Percentiles rank a stretch among this genome's conserved stretches.
phyloP scores from a whole-genome alignment of 2,888 invertebrate genomes.

The Dione juno region DNA sequence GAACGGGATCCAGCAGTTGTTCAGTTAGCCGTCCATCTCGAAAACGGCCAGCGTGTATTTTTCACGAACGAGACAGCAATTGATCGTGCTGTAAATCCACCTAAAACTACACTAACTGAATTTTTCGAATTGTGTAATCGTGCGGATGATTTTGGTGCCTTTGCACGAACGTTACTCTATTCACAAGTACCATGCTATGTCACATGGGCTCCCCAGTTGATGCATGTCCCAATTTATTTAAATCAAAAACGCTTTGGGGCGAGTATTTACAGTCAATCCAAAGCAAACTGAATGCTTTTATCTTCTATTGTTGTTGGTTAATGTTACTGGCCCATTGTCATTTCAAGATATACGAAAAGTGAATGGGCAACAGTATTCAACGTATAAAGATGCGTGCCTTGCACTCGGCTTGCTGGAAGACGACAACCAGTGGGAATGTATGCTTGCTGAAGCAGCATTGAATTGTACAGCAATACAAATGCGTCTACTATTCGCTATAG shows the following conservation, averaged over 20 bases:
- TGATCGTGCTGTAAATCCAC: conserved; percentile 48
- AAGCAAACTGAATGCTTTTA: conserved; percentile 47
- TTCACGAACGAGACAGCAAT: conserved; percentile 44
- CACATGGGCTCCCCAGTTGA: conserved; percentile 43
- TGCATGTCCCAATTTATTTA: conserved; percentile 44
- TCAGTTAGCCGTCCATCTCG: conserved; percentile 35
- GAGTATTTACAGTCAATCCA: conserved; percentile 49
- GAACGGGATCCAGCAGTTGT: no score
- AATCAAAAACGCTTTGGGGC: conserved; percentile 46
- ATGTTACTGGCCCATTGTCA: conserved; percentile 33
- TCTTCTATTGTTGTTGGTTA: conserved; percentile 49
- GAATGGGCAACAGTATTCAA: no score
- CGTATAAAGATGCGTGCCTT: background rate
- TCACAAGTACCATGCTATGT: no score
- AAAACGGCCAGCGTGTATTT: no score
- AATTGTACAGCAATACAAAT: conserved; percentile 5
- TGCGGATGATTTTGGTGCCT: no score
- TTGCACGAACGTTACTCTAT: no score
- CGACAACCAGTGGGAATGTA: no score
- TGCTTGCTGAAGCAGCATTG: no score
- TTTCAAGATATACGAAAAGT: no score
- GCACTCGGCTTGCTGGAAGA: no score
- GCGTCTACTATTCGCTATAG: background rate
- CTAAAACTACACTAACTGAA: conserved; percentile 50
- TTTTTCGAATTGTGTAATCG: conserved; percentile 48